Base-by-base conservation (phyloP, 2,888 invertebrate species). In the Apamea monoglypha region DNA sequence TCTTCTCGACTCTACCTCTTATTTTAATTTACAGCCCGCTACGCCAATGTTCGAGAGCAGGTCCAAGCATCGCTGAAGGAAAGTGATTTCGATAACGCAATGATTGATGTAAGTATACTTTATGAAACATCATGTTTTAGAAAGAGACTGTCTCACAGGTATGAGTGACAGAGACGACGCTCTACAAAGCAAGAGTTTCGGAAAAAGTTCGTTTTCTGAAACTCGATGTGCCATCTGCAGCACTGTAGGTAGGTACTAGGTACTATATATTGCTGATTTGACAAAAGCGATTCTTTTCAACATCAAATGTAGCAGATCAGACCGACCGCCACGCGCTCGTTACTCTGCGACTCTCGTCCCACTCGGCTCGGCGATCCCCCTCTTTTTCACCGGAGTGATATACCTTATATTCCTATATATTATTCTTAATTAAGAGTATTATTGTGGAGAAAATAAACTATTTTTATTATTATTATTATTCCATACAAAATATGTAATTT, bases 81-180 rank as follows among this genome's bases (percentile, higher is more conserved):
- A 4, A 77, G 1, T 1, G 14, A 88, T 18, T 92, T 95, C 75
- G 91, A 94, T 74, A 77, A 87, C 0, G 0, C 18, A 29, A 77
- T 87, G 75, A 18, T 69, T 16, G 2, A 47, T 18, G 86, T 80
- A 61, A 36, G 83, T 79, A 18, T 29, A 36, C 3, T 50, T 50
- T 18, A 25, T 40, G 8, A 21, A 8, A 66, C 64, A 6, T 21
- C 32, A 36, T 32, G 14, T 21, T 36, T 25, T 14, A 36, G 16
- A 67, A 70, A n/a, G 18, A 32, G 16, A 40, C 40, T 63, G n/a
- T 21, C 21, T 67, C 16, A 29, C 5, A 4, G 10, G 18, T 56
- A 36, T 36, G 8, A 29, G 1, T 64, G 64, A 36, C 21, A 36
- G 12, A 32, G 21, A 10, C 10, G 32, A 18, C 0, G 12, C 64